Base-by-base conservation (phyloP, 1,140 invertebrate genomes). In the Fragariocoptes setiger region DNA sequence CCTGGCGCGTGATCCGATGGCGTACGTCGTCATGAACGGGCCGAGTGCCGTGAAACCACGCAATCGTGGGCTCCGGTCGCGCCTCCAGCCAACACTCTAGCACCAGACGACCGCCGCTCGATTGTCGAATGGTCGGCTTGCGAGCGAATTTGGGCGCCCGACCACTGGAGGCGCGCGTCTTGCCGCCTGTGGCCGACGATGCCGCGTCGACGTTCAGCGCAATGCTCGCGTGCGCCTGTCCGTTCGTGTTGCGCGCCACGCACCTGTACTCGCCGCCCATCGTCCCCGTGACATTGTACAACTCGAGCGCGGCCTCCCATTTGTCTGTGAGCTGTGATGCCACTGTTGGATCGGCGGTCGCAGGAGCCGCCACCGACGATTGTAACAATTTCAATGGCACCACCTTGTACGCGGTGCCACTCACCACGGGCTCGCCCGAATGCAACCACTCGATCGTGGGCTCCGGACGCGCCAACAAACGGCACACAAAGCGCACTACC, bases 71-170 rank as follows among this genome's bases (percentile, higher is more conserved):
- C 37, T 78, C 67, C 16, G 85, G 85, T 60, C 86, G 71, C 35
- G 83, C 82, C 65, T 90, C 83, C 55, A 92, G 60, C 51, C 85
- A 62, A 59, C 85, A 92, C 62, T 90, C 82, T 79, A 92, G 85
- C 48, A 90, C 71, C 48, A 92, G 66, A 40, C 78, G 56, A 56
- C 88, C 82, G 36, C 82, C 83, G n/a, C n/a, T n/a, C 46, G 83
- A 76, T 65, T 92, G 85, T 50, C 77, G 70, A 50, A 94, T 92
- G 21, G 79, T 85, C 40, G 85, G 85, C 58, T 90, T 90, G 66
- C 88, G 88, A 36, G 85, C 83, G 59, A 94, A 94, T 50, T 83
- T 67, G 37, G 83, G 85, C 43, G 80, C 70, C 63, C 88, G 88
- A 47, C 80, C 82, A 51, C 82, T 77, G 20, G 79, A 77, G 62